Base-by-base conservation (phyloP, 1,140 invertebrate genomes). In the Frieseomelitta varia region DNA sequence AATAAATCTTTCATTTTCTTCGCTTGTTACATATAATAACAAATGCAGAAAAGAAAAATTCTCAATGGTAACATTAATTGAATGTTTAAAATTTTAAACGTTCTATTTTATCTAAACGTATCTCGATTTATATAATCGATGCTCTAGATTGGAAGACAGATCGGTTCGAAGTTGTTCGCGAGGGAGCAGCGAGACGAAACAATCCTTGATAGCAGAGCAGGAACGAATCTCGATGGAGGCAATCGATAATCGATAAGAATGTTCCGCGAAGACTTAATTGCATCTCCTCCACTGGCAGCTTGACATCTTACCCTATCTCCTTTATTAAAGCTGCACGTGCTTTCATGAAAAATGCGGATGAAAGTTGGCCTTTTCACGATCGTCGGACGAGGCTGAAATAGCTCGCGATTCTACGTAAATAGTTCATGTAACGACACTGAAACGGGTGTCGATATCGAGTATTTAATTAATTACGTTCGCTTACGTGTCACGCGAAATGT, bases 171-270 rank as follows among this genome's bases (percentile, higher is more conserved):
- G n/a, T 71, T 74, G 58, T 30, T n/a, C n/a, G 47, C 6, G 56
- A 81, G 71, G 58, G 67, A 27, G 27, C 14, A 61, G 14, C 24
- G 17, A 24, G 58, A 78, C 30, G 63, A 69, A 19, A 63, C 24
- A 39, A 53, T 79, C 0, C 68, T 30, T 51, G 15, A 47, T 19
- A 21, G 19, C 4, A 27, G 47, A 55, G n/a, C 14, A 55, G 34
- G 51, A 67, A 24, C 19, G 67, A 80, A 84, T 79, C 47, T 58
- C 34, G n/a, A 21, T 14, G n/a, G 19, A 21, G n/a, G 8, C 11
- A 65, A 71, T 47, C 27, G 61, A 73, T 73, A 80, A 80, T 84
- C 82, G 77, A 84, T 84, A 79, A 72, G 67, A 63, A 84, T 80
- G 77, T 80, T 67, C 68, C 27, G 14, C 11, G 65, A 69, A n/a